Conservation (phyloP, 2,113 vertebrate species). For the Phalacrocorax carbo region DNA sequence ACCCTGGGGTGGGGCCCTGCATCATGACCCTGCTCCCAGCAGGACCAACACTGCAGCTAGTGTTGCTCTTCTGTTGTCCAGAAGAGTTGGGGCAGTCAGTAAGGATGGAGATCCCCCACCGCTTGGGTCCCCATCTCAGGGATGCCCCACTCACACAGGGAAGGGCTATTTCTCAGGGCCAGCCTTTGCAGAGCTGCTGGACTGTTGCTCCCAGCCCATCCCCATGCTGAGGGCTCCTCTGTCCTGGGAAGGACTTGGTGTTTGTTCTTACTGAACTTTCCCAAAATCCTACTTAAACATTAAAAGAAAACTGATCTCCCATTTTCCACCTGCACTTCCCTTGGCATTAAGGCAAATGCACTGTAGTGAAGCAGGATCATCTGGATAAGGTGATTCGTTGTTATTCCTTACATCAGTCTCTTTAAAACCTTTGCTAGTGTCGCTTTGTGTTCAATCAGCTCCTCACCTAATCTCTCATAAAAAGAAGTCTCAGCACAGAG, state of each 20-base stretch:
- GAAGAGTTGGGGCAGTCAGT: background rate
- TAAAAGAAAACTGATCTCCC: background rate
- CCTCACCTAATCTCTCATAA: background rate
- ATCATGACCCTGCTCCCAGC: accelerated
- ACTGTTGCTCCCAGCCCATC: background rate
- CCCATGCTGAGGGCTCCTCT: background rate
- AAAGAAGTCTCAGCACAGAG: background rate
- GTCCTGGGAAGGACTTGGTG: background rate
- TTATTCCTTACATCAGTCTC: background rate
- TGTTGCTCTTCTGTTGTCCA: too few relatives aligned
- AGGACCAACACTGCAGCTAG: background rate
- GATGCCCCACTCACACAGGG: background rate
- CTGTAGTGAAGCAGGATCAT: background rate
- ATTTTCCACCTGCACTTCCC: background rate
- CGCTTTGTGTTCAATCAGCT: background rate
- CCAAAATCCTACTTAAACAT: background rate
- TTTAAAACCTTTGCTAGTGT: background rate
- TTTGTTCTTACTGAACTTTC: background rate
- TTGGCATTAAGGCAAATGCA: background rate
- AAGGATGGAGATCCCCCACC: background rate
- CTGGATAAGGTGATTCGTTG: background rate
- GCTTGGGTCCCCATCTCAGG: too few relatives aligned
- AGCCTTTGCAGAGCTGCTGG: background rate
- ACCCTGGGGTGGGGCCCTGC: background rate
- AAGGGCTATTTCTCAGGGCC: background rate